Base-by-base conservation (phyloP, 2,797 vertebrate species). In the Pteropus rufus region DNA sequence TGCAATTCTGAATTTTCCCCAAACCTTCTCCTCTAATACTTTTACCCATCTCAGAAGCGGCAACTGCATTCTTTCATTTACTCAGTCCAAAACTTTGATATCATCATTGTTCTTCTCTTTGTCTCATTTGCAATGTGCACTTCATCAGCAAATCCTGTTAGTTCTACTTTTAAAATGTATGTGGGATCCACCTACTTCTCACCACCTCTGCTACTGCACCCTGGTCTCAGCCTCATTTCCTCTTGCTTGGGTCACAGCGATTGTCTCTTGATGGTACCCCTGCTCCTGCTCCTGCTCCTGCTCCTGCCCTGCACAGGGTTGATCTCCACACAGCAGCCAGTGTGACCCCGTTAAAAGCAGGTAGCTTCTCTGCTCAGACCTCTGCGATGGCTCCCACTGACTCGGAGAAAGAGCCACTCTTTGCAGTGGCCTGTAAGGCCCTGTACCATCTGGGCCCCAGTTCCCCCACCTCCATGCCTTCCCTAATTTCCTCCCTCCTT, bases 401-500 rank as follows among this genome's bases (percentile, higher is more conserved):
- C 56, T 67, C 46, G 5, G 52, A 49, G 31, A 21, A 52, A 75
- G 69, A 82, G 29, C 11, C 12, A 4, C 31, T 89, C 34, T 80
- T 52, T n/a, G 12, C 7, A 39, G 34, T 16, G 21, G 23, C 64
- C 49, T 67, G 29, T 16, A 31, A 52, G 79, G n/a, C 36, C n/a
- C 77, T 31, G 24, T 0, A 1, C 19, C 24, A 11, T 31, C 19
- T 19, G 46, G 10, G 44, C 46, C n/a, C 34, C 12, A 6, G 23
- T 0, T 16, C 31, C 54, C 23, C 31, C 7, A 10, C 4, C 58
- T 39, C 29, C 44, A 8, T 2, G 44, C 44, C 23, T 16, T 69
- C 1, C 0, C 46, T 1, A 0, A 44, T 44, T 21, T 56, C 60
- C 7, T 46, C 21, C 34, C 1, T 10, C 41, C 65, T 9, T 15